Base-by-base conservation (phyloP, 2,797 vertebrate genomes). In the Clarias platycephalus region DNA sequence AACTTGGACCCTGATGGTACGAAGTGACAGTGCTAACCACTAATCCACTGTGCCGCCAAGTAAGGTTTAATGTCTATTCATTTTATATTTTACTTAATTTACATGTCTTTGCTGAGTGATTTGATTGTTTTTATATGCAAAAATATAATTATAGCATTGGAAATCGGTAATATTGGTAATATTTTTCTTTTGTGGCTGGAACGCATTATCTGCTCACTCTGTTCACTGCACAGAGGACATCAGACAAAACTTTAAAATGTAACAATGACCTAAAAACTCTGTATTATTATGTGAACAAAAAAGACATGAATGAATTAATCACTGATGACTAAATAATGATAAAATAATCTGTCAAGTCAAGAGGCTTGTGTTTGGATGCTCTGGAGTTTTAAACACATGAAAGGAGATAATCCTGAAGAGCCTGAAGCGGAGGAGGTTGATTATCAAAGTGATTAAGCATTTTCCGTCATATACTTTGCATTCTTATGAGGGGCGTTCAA, bases 381-480 rank as follows among this genome's bases (percentile, higher is more conserved):
- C n/a, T 44, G 22, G 44, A 24, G 40, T 10, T n/a, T 71, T 44
- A 71, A 71, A 44, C 24, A 44, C 5, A 71, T 72, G 1, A 26
- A 72, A 71, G 44, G 24, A 2, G 71, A 74, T 28, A 55, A 26
- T 74, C 18, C 44, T 49, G 40, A 12, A 49, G 70, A 44, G 70
- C 26, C 71, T 18, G 44, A 75, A 26, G n/a, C 55, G 71, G 15
- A 9, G n/a, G 40, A 26, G 24, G 70, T 26, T 72, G 40, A 72
- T 72, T 24, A 70, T 70, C 67, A 72, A 74, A 74, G n/a, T 74
- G 44, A 74, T 74, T 31, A 74, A 26, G 18, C 15, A 74, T 26
- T 26, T 49, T 13, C 24, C 68, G 13, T 44, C 68, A 15, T 26
- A 7, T 72, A 49, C 15, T 55, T 74, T 49, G 12, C 16, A 74